A percentile compares a stretch with the other conserved stretches of the same genome.
Conservation (phyloP, 2,888 invertebrate genomes). For the Caenorhabditis sp. region DNA sequence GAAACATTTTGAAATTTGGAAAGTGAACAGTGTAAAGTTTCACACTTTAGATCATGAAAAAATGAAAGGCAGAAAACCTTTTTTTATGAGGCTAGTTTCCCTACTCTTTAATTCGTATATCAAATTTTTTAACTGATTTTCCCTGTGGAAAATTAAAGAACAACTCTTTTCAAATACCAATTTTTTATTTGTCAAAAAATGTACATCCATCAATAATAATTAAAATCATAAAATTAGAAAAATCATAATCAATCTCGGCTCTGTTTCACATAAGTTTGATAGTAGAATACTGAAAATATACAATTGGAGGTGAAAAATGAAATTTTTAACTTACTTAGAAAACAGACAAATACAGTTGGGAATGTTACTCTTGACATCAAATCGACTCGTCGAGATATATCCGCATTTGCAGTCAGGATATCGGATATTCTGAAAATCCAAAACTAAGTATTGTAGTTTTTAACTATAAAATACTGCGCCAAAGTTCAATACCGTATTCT, state of each 20-base stretch:
- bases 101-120: too few species aligned
- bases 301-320: not conserved
- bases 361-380: slow-evolving; percentile 63
- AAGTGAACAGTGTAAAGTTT: too few species aligned
- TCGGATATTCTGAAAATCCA: slow-evolving; percentile 23
- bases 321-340: slow-evolving; percentile 50
- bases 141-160: too few species aligned
- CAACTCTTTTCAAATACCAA: too few species aligned
- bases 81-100: too few species aligned
- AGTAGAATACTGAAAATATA: slow-evolving; percentile 65
- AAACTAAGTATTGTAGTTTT: too few species aligned
- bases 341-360: slow-evolving; percentile 54
- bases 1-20: too few species aligned
- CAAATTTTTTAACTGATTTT: too few species aligned
- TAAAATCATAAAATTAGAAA: slow-evolving; percentile 4
- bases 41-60: too few species aligned
- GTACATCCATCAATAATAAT: slow-evolving; percentile 2
- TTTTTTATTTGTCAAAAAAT: not conserved
- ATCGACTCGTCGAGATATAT: slow-evolving; percentile 68
- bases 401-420: slow-evolving; percentile 35
- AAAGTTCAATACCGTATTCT: too few species aligned
- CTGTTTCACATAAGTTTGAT: slow-evolving; percentile 60
- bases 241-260: slow-evolving; percentile 27
- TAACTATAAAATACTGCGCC: too few species aligned
- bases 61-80: too few species aligned